Conservation (phyloP, 2,113 vertebrate species). For the Esox niger region DNA sequence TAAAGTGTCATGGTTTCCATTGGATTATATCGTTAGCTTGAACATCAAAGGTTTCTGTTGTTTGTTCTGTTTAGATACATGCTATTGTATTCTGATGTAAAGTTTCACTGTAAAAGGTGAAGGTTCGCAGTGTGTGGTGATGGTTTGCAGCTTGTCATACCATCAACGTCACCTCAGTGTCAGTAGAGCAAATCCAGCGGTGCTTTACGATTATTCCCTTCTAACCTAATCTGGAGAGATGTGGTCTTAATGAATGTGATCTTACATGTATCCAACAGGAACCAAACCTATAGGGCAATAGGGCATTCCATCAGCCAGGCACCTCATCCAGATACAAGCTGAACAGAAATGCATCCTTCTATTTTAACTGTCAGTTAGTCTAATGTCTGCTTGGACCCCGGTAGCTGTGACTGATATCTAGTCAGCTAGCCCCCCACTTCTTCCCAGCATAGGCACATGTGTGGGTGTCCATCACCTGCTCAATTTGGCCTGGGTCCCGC, state of each 20-base stretch:
- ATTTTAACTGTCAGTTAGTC: constrained; percentile 31
- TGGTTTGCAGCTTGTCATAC: not conserved
- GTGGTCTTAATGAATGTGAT: too few species aligned
- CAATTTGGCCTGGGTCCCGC: constrained; percentile 7
- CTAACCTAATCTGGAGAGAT: too few species aligned
- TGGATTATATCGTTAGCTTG: too few species aligned
- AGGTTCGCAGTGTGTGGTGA: not conserved
- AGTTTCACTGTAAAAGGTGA: too few species aligned
- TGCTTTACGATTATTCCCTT: not conserved
- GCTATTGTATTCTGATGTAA: too few species aligned
- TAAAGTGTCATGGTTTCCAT: too few species aligned
- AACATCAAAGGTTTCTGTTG: too few species aligned
- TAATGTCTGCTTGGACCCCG: constrained; percentile 29
- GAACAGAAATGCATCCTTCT: constrained; percentile 28
- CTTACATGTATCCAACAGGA: not conserved
- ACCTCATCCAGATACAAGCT: constrained; percentile 2
- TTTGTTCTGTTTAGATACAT: too few species aligned
- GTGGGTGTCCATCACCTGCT: constrained; percentile 70
- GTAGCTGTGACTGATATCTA: constrained; percentile 23
- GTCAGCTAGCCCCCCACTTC: constrained; percentile 37
- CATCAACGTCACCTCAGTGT: not conserved
- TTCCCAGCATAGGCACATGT: constrained; percentile 52
- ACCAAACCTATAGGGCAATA: not conserved
- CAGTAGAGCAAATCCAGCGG: not conserved
- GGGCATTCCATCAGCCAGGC: not conserved